A percentile compares a stretch with the other conserved stretches of the same genome.
These are phyloP conservation scores for Pseudochirops corinnae DNA, from an alignment of 2,797 vertebrate genomes.

Conservation along the genomic window DNA sequence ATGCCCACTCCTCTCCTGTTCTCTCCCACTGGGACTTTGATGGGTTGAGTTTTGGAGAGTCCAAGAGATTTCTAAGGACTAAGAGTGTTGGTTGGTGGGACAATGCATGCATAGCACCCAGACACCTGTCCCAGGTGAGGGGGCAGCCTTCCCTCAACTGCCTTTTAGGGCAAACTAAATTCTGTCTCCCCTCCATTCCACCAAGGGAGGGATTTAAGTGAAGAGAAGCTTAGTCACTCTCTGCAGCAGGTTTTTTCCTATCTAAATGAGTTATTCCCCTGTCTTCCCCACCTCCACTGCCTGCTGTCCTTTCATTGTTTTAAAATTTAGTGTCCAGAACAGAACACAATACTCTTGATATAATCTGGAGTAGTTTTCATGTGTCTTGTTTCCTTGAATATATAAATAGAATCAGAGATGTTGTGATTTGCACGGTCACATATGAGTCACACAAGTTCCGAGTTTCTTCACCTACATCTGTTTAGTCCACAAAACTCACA, in stretches of 20 bases:
- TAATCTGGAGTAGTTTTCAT: conserved; percentile 32
- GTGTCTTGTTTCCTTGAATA: conserved; percentile 47
- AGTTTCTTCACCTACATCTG: neutral
- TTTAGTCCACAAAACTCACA: conserved; percentile 22
- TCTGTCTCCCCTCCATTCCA: neutral
- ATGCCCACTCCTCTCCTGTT: neutral
- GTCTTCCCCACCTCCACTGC: neutral
- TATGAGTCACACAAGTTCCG: conserved; percentile 3
- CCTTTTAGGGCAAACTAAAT: neutral
- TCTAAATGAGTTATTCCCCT: neutral
- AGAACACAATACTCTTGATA: neutral
- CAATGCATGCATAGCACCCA: neutral
- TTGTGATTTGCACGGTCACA: neutral
- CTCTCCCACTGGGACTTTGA: neutral
- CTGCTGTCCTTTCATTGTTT: neutral
- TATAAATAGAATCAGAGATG: conserved; percentile 40
- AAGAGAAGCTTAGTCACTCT: neutral
- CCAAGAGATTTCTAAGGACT: neutral
- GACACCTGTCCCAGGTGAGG: neutral
- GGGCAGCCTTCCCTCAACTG: neutral
- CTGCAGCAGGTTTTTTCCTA: neutral
- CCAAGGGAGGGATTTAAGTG: neutral
- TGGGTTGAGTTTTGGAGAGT: neutral
- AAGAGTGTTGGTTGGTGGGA: neutral
- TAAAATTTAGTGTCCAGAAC: neutral